Base-by-base conservation (phyloP, 2,113 vertebrate species). In the Epinephelus moara region DNA sequence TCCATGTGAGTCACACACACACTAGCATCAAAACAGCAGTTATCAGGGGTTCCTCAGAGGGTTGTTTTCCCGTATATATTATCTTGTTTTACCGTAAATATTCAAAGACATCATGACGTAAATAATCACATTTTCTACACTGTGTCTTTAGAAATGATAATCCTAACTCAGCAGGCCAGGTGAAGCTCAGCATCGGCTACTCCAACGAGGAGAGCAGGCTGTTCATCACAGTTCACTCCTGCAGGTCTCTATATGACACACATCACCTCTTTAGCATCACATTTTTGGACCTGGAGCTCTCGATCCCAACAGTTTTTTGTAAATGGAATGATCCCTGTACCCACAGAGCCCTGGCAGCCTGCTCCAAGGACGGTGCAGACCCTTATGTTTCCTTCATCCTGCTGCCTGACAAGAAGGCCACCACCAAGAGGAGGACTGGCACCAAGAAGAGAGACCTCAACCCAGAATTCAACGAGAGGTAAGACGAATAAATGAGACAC, bases 381-480 rank as follows among this genome's bases (percentile, higher is more conserved):
- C 95, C 97, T 4, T 99, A 99, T 1, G 90, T 98, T 33, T 96
- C 96, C 15, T 94, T 97, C 77, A 86, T 96, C 78, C 96, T 99
- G 17, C 93, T 96, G 59, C 98, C 97, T 1, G 98, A 99, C 93
- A 98, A 97, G 87, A 96, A 93, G 91, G 96, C 94, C 0, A 91
- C 89, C 88, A 96, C 95, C 93, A 99, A 98, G 92, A 96, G 95
- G 88, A 97, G 97, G 92, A 98, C 97, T 0, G 86, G 68, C 1
- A 95, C 96, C 62, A 98, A 97, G 92, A 98, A 95, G 93, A 96
- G 89, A 88, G 97, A 96, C 53, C 90, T 96, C 40, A 97, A 96
- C 87, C 98, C 97, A 2, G 97, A 97, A 45, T 98, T 96, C 73
- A 97, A 94, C 1, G 98, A 98, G 81, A 97, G 96, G 98, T 97